Evolutionary conservation across 1,140 invertebrate species (phyloP).

Genomic region (Listronotus bonariensis): DNA sequence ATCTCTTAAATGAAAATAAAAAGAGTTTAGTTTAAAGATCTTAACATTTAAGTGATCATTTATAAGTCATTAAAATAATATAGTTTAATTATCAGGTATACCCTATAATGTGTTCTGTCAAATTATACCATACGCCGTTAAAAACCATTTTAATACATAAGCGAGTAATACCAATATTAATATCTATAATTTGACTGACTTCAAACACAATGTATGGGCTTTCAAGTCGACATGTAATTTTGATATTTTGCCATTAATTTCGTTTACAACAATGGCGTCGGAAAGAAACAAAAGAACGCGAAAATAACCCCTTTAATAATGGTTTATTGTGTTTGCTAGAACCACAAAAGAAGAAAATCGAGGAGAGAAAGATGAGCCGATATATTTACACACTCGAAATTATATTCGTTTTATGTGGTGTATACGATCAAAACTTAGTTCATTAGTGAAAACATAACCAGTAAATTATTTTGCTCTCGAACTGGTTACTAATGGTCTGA

Average conservation of each 20-base stretch:
- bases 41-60: too few species aligned
- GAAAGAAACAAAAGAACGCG: conserved; percentile 11
- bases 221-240: neutral
- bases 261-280: conserved; percentile 12
- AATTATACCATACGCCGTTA: neutral
- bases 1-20: too few species aligned
- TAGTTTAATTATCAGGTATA: too few species aligned
- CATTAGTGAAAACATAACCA: conserved; percentile 54
- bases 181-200: conserved; percentile 13
- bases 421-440: conserved; percentile 47
- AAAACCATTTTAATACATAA: neutral
- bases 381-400: too few species aligned
- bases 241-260: conserved; percentile 15
- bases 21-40: too few species aligned
- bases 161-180: neutral
- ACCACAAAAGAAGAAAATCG: too few species aligned
- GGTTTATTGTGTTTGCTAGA: conserved; percentile 13
- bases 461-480: conserved; percentile 46
- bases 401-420: too few species aligned
- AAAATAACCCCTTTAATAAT: conserved; percentile 10
- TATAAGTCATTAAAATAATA: too few species aligned
- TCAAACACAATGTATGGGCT: conserved; percentile 3
- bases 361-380: too few species aligned
- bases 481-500: conserved; percentile 39
- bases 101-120: neutral